Evolutionary conservation across 1,140 invertebrate genomes (phyloP).

Genomic region (Drosophila mojavensis): DNA sequence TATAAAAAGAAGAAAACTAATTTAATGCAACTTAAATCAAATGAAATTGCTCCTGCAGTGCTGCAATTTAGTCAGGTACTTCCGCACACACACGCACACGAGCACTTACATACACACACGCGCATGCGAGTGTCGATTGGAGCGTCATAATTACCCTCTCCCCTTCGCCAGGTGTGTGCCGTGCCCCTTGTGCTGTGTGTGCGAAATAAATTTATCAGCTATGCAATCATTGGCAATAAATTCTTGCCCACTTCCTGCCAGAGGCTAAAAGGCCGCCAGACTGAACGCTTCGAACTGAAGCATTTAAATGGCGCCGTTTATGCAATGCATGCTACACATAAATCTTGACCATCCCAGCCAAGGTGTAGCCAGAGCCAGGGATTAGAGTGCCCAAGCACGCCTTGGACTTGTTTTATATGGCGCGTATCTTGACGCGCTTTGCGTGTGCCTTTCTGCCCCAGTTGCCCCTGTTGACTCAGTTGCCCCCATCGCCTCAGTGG

Average conservation of each 20-base stretch:
- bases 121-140: slow-evolving; percentile 30
- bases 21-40: slow-evolving; percentile 72
- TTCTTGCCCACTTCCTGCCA: slow-evolving; percentile 50
- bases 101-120: slow-evolving; percentile 24
- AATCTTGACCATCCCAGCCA: slow-evolving; percentile 60
- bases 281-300: slow-evolving; percentile 24
- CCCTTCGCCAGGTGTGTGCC: slow-evolving; percentile 23
- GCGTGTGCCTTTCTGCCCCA: slow-evolving; percentile 21
- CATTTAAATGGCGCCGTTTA: slow-evolving; percentile 72
- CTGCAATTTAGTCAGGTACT: slow-evolving; percentile 70
- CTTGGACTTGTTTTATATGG: background rate
- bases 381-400: slow-evolving; percentile 55
- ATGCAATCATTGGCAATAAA: slow-evolving; percentile 72
- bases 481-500: background rate
- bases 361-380: slow-evolving; percentile 43
- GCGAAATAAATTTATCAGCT: slow-evolving; percentile 78
- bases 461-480: background rate
- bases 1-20: slow-evolving; percentile 23
- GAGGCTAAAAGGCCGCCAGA: slow-evolving; percentile 42
- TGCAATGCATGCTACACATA: slow-evolving; percentile 73
- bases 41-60: slow-evolving; percentile 53
- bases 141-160: slow-evolving; percentile 63
- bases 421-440: slow-evolving; percentile 25
- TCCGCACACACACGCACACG: slow-evolving; percentile 33
- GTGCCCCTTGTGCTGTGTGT: slow-evolving; percentile 20